Conservation (phyloP, 2,888 invertebrate species). For the Hemicrepidius hirtus region DNA sequence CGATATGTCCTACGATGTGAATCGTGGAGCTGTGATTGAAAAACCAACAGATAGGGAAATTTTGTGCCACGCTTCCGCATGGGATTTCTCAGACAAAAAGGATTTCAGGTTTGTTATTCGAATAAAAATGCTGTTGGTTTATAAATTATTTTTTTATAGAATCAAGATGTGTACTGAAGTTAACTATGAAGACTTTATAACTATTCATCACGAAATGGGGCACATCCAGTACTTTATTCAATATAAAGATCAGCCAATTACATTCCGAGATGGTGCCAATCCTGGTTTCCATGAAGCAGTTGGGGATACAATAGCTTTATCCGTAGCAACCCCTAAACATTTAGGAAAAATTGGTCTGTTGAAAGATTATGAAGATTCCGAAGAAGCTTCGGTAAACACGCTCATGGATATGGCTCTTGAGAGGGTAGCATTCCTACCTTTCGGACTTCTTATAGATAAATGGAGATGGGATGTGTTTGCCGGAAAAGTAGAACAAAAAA, state of each 20-base stretch:
- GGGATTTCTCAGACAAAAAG: slow-evolving; percentile 80
- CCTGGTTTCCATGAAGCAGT: slow-evolving; percentile 80
- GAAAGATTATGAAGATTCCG: slow-evolving; percentile 66
- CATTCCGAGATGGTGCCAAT: slow-evolving; percentile 74
- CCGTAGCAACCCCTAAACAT: slow-evolving; percentile 74
- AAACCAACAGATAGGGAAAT: slow-evolving; percentile 76
- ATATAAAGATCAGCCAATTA: slow-evolving; percentile 75
- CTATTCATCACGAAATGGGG: slow-evolving; percentile 84
- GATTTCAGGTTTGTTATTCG: slow-evolving; percentile 75
- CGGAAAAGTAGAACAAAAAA: slow-evolving; percentile 68
- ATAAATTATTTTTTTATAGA: slow-evolving; percentile 17
- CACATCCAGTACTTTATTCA: slow-evolving; percentile 80
- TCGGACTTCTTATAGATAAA: slow-evolving; percentile 75
- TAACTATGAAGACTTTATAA: slow-evolving; percentile 76
- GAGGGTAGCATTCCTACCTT: slow-evolving; percentile 75
- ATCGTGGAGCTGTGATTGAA: slow-evolving; percentile 73
- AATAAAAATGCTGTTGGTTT: background rate
- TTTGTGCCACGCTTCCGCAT: slow-evolving; percentile 81
- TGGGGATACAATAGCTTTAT: slow-evolving; percentile 78
- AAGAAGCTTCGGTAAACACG: slow-evolving; percentile 71
- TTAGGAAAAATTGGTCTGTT: slow-evolving; percentile 72
- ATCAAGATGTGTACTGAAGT: slow-evolving; percentile 75
- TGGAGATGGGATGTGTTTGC: slow-evolving; percentile 76
- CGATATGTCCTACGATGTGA: slow-evolving; percentile 75
- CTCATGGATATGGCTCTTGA: slow-evolving; percentile 72